Evolutionary conservation across 2,113 vertebrate species (phyloP).

Genomic region (Rattus norvegicus): DNA sequence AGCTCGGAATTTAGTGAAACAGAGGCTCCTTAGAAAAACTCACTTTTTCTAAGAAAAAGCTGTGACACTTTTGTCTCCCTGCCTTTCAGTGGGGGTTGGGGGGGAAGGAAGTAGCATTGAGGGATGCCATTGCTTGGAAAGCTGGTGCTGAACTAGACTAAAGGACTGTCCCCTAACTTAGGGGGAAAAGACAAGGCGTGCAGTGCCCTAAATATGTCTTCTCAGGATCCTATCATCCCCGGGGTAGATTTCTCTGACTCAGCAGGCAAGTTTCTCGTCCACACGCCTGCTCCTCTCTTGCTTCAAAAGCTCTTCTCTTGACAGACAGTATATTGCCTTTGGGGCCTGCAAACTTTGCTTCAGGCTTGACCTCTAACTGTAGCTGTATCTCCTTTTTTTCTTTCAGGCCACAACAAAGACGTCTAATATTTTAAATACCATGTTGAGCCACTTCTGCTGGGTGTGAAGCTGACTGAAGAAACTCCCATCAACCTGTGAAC

Average conservation of each 20-base stretch:
- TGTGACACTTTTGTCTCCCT: not conserved
- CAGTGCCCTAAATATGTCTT: not conserved
- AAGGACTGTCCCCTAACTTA: not conserved
- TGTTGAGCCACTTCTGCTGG: slow-evolving; percentile 30
- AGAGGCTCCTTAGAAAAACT: not conserved
- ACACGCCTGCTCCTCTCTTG: not conserved
- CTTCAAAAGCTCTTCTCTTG: not conserved
- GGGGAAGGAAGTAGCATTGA: not conserved
- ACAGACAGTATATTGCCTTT: not conserved
- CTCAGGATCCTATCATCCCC: not conserved
- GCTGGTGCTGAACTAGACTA: not conserved
- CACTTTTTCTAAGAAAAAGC: not conserved
- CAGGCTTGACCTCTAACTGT: slow-evolving; percentile 9
- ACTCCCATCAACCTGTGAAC: slow-evolving; percentile 68
- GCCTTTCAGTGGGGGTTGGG: not conserved
- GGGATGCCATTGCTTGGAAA: not conserved
- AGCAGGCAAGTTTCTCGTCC: not conserved
- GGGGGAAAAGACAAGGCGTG: not conserved
- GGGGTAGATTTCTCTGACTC: not conserved
- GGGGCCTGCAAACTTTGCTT: not conserved
- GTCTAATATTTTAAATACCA: slow-evolving; percentile 36
- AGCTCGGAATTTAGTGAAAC: not conserved
- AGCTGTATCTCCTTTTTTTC: slow-evolving; percentile 16
- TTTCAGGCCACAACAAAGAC: slow-evolving; percentile 38
- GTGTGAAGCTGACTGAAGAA: slow-evolving; percentile 61